These are phyloP conservation scores for Sminthurides bifidus DNA, from an alignment of 1,140 invertebrate genomes.

Conservation along the genomic window DNA sequence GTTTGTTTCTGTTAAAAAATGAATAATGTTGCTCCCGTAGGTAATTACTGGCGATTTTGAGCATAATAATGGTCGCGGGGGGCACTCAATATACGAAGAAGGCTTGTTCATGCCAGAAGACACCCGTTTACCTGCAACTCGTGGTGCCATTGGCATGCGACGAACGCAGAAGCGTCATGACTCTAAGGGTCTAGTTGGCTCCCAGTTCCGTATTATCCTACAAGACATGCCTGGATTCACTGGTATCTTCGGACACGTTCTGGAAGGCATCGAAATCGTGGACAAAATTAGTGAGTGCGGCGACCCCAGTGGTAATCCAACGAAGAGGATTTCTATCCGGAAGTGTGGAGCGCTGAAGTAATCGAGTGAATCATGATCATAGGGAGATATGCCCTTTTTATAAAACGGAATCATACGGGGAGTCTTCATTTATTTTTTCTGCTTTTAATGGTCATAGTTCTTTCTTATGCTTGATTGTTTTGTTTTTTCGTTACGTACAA, in stretches of 20 bases:
- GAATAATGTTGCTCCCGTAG: constrained; percentile 6
- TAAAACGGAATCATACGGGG: not conserved
- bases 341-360: constrained; percentile 48
- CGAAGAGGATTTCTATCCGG: constrained; percentile 57
- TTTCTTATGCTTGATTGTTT: not conserved
- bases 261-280: constrained; percentile 65
- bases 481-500: constrained; percentile 4
- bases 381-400: not conserved
- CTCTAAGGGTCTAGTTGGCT: constrained; percentile 65
- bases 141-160: constrained; percentile 69
- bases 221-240: constrained; percentile 63
- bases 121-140: constrained; percentile 55
- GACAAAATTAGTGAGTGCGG: constrained; percentile 65
- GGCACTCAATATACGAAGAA: constrained; percentile 61
- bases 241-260: constrained; percentile 67
- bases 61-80: constrained; percentile 64
- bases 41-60: constrained; percentile 69
- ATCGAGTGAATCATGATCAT: not conserved
- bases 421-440: constrained; percentile 3
- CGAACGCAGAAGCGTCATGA: constrained; percentile 67
- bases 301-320: constrained; percentile 62
- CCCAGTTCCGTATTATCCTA: constrained; percentile 67
- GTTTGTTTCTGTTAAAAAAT: not conserved
- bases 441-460: not conserved
- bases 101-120: constrained; percentile 69